Percentiles rank a stretch among this genome's conserved stretches.
Evolutionary conservation across 2,797 vertebrate genomes (phyloP).

Genomic region (Rhabdomys pumilio): DNA sequence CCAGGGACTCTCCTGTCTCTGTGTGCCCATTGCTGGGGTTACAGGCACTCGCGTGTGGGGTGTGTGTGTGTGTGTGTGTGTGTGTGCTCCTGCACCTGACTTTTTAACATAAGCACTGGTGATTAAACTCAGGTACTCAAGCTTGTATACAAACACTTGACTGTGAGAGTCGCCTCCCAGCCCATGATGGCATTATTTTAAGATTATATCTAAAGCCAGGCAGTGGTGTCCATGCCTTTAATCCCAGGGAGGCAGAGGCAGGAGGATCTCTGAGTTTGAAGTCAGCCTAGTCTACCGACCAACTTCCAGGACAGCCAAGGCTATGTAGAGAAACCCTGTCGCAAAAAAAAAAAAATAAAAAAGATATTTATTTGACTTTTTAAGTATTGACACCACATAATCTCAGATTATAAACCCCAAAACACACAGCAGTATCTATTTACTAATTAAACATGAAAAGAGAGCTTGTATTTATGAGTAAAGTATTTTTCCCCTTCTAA

Average conservation of each 20-base stretch:
- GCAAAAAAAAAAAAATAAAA: neutral
- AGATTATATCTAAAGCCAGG: neutral
- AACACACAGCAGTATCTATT: conserved; percentile 11
- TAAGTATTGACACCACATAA: neutral
- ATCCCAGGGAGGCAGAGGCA: neutral
- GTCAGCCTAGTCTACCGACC: neutral
- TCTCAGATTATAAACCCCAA: conserved; percentile 12
- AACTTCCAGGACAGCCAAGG: neutral
- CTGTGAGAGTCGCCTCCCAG: neutral
- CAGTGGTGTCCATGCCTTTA: neutral
- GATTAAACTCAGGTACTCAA: neutral
- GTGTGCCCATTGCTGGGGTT: neutral
- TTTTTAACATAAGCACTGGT: neutral
- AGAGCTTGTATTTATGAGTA: conserved; percentile 2
- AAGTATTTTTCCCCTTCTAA: neutral
- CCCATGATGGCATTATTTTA: neutral
- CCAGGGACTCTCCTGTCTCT: neutral
- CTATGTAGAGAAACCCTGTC: neutral
- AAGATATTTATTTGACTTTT: conserved; percentile 44
- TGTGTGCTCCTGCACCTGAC: neutral
- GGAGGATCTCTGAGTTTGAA: neutral
- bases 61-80: no score
- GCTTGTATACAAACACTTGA: neutral
- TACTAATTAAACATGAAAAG: conserved; percentile 41
- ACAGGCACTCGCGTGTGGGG: no score